Conservation (phyloP, 1,140 invertebrate genomes). For the Microplitis demolitor region DNA sequence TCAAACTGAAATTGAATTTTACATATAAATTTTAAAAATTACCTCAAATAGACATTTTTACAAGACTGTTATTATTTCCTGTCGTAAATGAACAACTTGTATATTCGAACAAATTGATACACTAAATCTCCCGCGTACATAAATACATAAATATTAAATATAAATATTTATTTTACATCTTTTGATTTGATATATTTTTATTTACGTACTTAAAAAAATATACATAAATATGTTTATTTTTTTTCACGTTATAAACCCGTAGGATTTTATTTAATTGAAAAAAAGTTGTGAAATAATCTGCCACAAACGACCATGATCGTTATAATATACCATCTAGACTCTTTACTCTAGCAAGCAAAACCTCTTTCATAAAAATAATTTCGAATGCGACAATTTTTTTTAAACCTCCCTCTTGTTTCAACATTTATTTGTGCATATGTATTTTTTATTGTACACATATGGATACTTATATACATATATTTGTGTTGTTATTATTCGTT, state of each 20-base stretch:
- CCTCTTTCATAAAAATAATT: constrained; percentile 20
- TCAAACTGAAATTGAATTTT: no score
- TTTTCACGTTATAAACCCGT: not conserved
- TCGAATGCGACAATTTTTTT: constrained; percentile 16
- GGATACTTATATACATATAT: not conserved
- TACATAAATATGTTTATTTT: no score
- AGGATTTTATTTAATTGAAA: constrained; percentile 3
- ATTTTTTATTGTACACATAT: not conserved
- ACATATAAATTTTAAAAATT: no score
- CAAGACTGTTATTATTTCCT: no score
- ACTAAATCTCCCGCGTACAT: no score
- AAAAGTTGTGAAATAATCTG: constrained; percentile 1
- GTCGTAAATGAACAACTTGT: no score
- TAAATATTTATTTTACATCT: constrained; percentile 8
- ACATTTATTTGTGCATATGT: not conserved
- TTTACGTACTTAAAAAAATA: not conserved
- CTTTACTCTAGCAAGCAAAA: not conserved
- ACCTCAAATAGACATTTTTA: no score
- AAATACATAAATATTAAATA: not conserved
- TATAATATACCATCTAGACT: not conserved
- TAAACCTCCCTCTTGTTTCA: constrained; percentile 1
- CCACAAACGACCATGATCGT: constrained; percentile 11
- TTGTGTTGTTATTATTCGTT: not conserved
- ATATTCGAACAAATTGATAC: no score
- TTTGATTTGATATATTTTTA: not conserved